Base-by-base conservation (phyloP, 2,888 invertebrate species). In the Pollenia amentaria region DNA sequence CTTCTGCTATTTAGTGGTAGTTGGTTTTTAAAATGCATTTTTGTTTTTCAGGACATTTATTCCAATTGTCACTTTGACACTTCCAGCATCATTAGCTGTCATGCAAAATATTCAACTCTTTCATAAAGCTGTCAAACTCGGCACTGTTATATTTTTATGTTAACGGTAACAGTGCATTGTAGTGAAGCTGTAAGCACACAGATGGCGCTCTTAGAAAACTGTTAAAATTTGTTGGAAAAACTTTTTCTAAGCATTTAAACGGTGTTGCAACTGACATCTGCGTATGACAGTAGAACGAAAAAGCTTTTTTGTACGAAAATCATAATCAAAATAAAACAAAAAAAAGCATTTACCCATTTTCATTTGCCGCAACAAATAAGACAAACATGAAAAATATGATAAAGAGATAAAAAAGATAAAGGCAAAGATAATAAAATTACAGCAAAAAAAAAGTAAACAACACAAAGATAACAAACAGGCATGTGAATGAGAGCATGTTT, bases 321-420 rank as follows among this genome's bases (percentile, higher is more conserved):
- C 55, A 67, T 65, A 84, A 84, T 60, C 87, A 87, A 87, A 87
- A 87, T 75, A 87, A 84, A 85, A 42, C 42, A 1, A 38, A n/a
- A n/a, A n/a, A 6, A 84, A 81, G 73, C 44, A 42, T 87, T 87
- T 85, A 51, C 65, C 85, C 70, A 81, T 85, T 84, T 84, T 85
- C 84, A 81, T 85, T 85, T 78, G 84, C 85, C 85, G 87, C 87
- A 85, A 85, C 73, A 85, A 82, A 84, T 75, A 69, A 60, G 42
- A 78, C 67, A 65, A 87, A 84, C 60, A 77, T 16, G 60, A 73
- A 83, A 57, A 48, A 48, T 51, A 69, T 57, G 62, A 78, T 69
- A 18, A 53, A 42, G 51, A 55, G 62, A 78, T 69, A 18, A 53
- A 42, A 48, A 21, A 70, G 70, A 87, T 62, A 84, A 84, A 67